Base-by-base conservation (phyloP, 2,888 invertebrate species). In the Caradrina kadenii region DNA sequence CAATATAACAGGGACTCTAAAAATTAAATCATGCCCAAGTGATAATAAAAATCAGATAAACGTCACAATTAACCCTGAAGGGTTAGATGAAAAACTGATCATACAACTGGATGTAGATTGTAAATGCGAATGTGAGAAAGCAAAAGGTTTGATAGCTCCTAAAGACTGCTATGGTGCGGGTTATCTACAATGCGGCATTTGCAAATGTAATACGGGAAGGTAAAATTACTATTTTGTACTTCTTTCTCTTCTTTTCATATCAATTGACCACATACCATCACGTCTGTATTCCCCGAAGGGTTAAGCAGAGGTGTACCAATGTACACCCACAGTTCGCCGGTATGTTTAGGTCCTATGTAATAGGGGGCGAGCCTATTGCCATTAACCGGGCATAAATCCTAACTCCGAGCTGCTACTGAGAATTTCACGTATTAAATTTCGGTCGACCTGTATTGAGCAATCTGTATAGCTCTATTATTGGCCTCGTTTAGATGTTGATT, bases 71-170 rank as follows among this genome's bases (percentile, higher is more conserved):
- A 79, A 83, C 2, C 98, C 98, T 0, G 96, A 96, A 15, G 97
- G 97, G 15, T 89, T 98, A 8, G 95, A 96, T 55, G 98, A 98
- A 86, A 96, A 96, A 73, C 91, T 98, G 21, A 92, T 88, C 1
- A 93, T 99, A 50, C 96, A 97, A 56, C 88, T 98, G 50, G 96
- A 97, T 74, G 95, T 97, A n/a, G 92, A 97, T 50, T 98, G 98
- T 88, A 96, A 97, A 77, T 98, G 98, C 89, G 96, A 96, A 10
- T 98, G 98, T 91, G 98, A 98, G 86, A 93, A 91, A 59, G 31
- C 59, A 88, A 70, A 85, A 49, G 92, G 77, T 39, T 88, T 84
- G 68, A 93, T 96, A 6, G 76, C 54, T 48, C 45, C 80, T 1
- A 11, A 1, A 0, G 81, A 90, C 49, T 97, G 97, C 79, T 87